Percentiles rank a stretch among this genome's conserved stretches.
phyloP scores from a whole-genome alignment of 1,140 invertebrate species.

The Carcinoscorpius rotundicauda region DNA sequence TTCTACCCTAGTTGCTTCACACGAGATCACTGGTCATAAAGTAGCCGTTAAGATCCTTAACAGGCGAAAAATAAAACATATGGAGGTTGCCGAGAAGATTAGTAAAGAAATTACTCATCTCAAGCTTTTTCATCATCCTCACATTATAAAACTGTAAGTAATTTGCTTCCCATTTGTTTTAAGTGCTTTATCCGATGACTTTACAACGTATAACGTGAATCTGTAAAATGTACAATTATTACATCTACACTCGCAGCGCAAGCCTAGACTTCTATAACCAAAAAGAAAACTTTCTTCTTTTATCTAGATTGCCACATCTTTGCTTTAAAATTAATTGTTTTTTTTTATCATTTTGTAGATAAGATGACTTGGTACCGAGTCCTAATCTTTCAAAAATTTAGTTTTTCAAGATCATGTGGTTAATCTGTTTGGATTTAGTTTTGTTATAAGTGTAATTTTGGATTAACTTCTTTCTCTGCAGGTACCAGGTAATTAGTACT shows the following conservation, averaged over 20 bases:
- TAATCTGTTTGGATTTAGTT: too few species aligned
- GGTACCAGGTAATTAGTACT: slow-evolving; percentile 88
- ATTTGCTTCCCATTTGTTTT: too few species aligned
- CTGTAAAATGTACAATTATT: too few species aligned
- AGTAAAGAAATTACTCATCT: slow-evolving; percentile 97
- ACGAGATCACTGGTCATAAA: slow-evolving; percentile 94
- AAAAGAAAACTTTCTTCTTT: too few species aligned
- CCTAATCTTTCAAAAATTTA: not conserved
- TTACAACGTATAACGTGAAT: too few species aligned
- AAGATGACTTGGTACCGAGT: too few species aligned
- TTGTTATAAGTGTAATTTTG: too few species aligned
- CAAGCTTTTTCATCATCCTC: slow-evolving; percentile 96
- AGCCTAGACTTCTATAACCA: too few species aligned
- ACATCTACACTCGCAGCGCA: too few species aligned
- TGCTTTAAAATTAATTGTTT: not conserved
- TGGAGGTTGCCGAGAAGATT: slow-evolving; percentile 99
- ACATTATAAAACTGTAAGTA: slow-evolving; percentile 92
- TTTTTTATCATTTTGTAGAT: too few species aligned
- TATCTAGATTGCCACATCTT: too few species aligned
- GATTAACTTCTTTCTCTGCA: slow-evolving; percentile 21
- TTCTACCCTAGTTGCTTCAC: slow-evolving; percentile 67
- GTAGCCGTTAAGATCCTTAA: slow-evolving; percentile 99
- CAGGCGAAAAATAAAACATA: slow-evolving; percentile 94
- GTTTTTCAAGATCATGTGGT: too few species aligned
- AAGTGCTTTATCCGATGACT: not conserved